Percentiles rank a stretch among this genome's conserved stretches.
Conservation (phyloP, 2,888 invertebrate genomes). For the Ptychoptera contaminata region DNA sequence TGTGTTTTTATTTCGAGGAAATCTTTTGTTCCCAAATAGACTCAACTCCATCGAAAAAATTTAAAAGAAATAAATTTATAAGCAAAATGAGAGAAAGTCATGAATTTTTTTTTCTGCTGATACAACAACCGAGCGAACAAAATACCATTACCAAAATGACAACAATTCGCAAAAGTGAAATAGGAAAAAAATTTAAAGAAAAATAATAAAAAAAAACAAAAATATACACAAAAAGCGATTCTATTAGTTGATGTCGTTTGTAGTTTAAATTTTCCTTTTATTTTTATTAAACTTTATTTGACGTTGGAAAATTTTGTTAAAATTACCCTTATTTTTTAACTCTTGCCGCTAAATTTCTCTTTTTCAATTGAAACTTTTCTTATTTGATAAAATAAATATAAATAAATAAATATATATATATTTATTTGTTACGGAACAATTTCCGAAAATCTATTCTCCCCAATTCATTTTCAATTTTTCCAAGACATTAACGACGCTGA, state of each 20-base stretch:
- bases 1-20: no score
- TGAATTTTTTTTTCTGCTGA: neutral
- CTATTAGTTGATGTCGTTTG: no score
- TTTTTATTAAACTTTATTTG: no score
- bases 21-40: neutral
- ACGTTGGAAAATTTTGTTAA: no score
- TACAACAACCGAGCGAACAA: neutral
- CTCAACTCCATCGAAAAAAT: no score
- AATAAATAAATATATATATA: neutral
- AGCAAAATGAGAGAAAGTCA: neutral
- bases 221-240: no score
- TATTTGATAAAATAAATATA: neutral
- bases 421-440: neutral
- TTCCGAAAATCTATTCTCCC: neutral
- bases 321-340: neutral
- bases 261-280: no score
- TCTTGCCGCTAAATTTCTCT: neutral
- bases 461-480: no score
- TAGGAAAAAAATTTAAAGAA: no score
- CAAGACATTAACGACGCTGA: no score
- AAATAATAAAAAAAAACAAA: no score
- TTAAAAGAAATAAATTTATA: constrained; percentile 2
- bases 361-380: neutral
- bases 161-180: neutral
- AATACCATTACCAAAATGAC: neutral